Percentiles rank a stretch among this genome's conserved stretches.
These are phyloP conservation scores for Anthophora plumipes DNA, from an alignment of 2,888 invertebrate species.

Conservation along the genomic window DNA sequence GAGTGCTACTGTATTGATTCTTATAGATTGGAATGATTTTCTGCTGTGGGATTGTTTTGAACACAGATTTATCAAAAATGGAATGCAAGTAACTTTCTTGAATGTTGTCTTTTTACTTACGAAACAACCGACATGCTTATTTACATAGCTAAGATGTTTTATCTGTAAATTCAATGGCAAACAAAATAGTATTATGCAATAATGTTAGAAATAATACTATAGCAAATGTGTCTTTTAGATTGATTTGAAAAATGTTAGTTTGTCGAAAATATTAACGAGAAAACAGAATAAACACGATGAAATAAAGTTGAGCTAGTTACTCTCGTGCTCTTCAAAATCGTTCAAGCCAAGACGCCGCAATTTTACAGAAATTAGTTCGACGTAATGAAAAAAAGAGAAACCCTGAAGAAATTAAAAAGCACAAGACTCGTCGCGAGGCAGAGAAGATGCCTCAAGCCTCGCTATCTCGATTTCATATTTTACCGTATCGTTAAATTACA, in stretches of 20 bases:
- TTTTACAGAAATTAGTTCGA: constrained; percentile 2
- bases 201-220: too few species aligned
- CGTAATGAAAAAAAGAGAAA: constrained; percentile 9
- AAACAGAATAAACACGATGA: not conserved
- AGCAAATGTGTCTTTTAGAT: too few species aligned
- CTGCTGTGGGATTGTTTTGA: not conserved
- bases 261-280: too few species aligned
- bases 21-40: not conserved
- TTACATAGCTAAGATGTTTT: too few species aligned
- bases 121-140: too few species aligned
- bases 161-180: too few species aligned
- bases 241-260: too few species aligned
- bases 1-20: not conserved
- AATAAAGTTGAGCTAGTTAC: not conserved
- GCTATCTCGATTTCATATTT: constrained; percentile 15
- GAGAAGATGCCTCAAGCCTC: not conserved
- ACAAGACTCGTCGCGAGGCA: not conserved
- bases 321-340: not conserved
- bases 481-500: constrained; percentile 18
- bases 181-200: too few species aligned
- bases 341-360: not conserved
- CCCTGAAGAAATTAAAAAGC: constrained; percentile 6
- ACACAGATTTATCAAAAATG: not conserved
- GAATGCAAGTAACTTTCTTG: too few species aligned
- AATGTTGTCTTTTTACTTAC: too few species aligned